Evolutionary conservation across 2,797 vertebrate genomes (phyloP), one percentile per base, ranked within the genome.

Genomic region (Netta rufina): DNA sequence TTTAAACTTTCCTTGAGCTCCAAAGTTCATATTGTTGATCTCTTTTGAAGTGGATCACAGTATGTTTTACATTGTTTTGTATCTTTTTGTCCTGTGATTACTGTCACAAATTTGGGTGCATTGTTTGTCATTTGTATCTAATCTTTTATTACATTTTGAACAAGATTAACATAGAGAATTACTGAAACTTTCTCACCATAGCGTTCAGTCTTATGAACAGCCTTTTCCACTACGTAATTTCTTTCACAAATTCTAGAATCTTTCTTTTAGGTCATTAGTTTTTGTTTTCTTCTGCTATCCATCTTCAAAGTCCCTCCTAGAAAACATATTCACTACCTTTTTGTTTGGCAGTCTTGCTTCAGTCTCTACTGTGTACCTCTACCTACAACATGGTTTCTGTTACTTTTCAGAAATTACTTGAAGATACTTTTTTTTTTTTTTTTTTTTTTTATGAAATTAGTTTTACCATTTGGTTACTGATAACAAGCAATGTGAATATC

Each of bases 261-360:
- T n/a, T 6, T 67, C 1, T 22, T 49, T 38, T 53, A 33, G 28
- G 20, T 84, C 9, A 30, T 56, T 57, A 19, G 5, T 5, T 21
- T 6, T 45, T 45, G 43, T 33, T 39, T 73, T 9, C 10, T 47
- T 33, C 1, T 4, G 1, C 3, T 33, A 3, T 22, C 39, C 2
- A 5, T 56, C 18, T 67, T 41, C 13, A 18, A 67, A 64, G 25
- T 17, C 22, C 13, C 13, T 76, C 87, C 8, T 6, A n/a, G 30
- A 49, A 84, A 47, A 78, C 1, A 17, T 17, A 10, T 5, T 70
- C 4, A 6, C 19, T 77, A 4, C 22, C 3, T 77, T 85, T 39
- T 66, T n/a, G 3, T 1, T 13, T 67, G 18, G 8, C 13, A 64
- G 9, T 25, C 58, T 92, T 73, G 82, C 27, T 74, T 11, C 21